Evolutionary conservation across 1,140 invertebrate genomes (phyloP), one percentile per base, ranked within the genome.

Genomic region (Brachionus calyciflorus): DNA sequence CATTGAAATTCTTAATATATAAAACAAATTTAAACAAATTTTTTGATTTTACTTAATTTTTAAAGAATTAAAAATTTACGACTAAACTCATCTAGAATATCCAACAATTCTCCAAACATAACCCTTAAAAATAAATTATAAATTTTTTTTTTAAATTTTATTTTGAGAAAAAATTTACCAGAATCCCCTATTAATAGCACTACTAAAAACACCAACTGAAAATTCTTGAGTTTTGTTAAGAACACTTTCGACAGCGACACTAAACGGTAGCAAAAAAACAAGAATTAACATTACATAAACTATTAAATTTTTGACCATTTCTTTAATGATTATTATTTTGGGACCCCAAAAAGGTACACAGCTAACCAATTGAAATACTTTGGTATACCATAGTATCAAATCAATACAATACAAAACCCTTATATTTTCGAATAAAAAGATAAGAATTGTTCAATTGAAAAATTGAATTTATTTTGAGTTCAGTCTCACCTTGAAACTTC

Each of bases 331-430:
- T 9, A 73, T 49, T 14, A 73, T 19, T 30, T 73, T 73, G 2
- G 69, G 69, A 55, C 69, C 69, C 69, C 69, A 73, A 73, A 73
- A 73, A 1, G 46, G 69, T 19, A 73, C 46, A 55, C 69, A 73
- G n/a, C 44, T 73, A 14, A 73, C 37, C 19, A 73, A 7, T 49
- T 73, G 44, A 40, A 73, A 55, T 51, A 73, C 28, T 28, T 73
- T 73, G 24, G 48, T 73, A 26, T 73, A 73, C 69, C 69, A 73
- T 40, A 73, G 40, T 51, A 73, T 73, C 33, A 30, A 73, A 51
- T 73, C 51, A 21, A 73, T 49, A 41, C 69, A 49, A 55, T 73
- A 73, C 9, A 73, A 7, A 14, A 73, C 69, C 21, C 69, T 70
- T 48, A 46, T 14, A 40, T 21, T 24, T 4, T 19, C n/a, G 46